A percentile compares a stretch with the other conserved stretches of the same genome.
Conservation (phyloP, 2,888 invertebrate genomes). For the Drosophila anceps region DNA sequence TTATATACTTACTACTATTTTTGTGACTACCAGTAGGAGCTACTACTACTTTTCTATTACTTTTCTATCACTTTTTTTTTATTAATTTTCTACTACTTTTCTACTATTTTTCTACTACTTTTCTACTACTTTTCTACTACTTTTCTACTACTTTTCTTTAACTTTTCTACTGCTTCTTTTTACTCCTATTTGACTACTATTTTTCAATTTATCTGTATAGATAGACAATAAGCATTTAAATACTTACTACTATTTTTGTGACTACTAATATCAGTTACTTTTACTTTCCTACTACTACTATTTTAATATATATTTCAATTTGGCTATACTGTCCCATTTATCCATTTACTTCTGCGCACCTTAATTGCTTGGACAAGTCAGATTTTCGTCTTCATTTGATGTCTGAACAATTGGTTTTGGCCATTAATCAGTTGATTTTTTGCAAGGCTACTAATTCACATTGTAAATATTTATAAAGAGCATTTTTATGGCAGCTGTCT, state of each 20-base stretch:
- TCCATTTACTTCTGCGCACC: no score
- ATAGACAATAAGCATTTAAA: not conserved
- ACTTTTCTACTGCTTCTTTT: not conserved
- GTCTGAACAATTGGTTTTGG: not conserved
- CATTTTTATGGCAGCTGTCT: not conserved
- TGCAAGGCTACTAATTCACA: no score
- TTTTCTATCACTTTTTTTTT: no score
- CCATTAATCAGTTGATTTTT: not conserved
- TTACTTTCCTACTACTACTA: no score
- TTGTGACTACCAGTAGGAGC: no score
- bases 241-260: not conserved
- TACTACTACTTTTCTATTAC: no score
- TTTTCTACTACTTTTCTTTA: not conserved
- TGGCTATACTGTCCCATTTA: no score
- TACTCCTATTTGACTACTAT: not conserved
- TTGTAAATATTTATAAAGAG: slow-evolving; percentile 12
- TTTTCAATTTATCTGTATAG: not conserved
- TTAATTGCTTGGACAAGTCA: not conserved
- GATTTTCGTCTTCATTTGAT: not conserved
- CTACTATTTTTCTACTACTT: not conserved
- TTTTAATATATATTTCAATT: no score
- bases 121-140: not conserved
- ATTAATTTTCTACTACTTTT: not conserved
- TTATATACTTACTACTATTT: no score
- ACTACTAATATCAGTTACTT: no score